phyloP scores from a whole-genome alignment of 1,140 invertebrate genomes.

The Neodiprion lecontei region DNA sequence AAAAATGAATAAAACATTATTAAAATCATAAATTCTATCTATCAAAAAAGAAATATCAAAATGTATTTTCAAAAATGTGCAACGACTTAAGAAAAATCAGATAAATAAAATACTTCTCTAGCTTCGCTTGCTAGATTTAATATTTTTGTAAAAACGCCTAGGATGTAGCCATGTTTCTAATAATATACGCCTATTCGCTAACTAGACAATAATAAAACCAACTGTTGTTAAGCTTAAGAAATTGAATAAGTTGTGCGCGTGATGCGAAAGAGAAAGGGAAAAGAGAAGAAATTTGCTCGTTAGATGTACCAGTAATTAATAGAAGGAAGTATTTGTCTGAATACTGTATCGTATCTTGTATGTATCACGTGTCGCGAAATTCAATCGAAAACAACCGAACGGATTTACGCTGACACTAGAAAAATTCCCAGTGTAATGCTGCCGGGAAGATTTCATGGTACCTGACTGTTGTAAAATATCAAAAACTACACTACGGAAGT shows the following conservation, averaged over 20 bases:
- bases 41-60: slow-evolving; percentile 10
- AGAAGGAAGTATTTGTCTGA: too few species aligned
- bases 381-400: too few species aligned
- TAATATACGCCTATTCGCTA: slow-evolving; percentile 6
- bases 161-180: slow-evolving; percentile 36
- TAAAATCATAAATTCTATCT: neutral
- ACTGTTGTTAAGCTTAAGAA: neutral
- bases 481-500: too few species aligned
- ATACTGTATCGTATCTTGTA: too few species aligned
- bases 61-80: slow-evolving; percentile 14
- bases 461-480: too few species aligned
- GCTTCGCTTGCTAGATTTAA: slow-evolving; percentile 63
- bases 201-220: slow-evolving; percentile 6
- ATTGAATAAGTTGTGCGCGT: neutral
- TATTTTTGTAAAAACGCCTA: slow-evolving; percentile 62
- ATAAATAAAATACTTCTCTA: slow-evolving; percentile 26
- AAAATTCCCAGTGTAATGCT: too few species aligned
- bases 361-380: too few species aligned
- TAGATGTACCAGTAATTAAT: too few species aligned
- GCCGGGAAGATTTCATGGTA: too few species aligned
- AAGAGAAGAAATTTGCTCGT: neutral
- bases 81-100: neutral
- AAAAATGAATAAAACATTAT: neutral
- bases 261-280: slow-evolving; percentile 3
- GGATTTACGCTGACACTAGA: too few species aligned